Base-by-base conservation (phyloP, 2,888 invertebrate species). In the Sycophila texana region DNA sequence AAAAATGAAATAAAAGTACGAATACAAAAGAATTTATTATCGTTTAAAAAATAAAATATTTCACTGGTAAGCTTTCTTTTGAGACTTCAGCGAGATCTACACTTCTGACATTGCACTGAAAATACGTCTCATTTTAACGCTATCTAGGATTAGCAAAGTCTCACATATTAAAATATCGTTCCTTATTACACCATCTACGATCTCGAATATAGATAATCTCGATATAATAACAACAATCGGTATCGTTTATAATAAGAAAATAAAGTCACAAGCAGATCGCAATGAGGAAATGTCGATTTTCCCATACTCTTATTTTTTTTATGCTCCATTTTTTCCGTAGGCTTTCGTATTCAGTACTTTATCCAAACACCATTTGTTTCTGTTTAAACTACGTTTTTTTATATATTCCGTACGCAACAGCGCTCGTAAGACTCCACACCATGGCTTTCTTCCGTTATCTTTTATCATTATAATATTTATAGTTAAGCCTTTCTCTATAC, bases 121-220 rank as follows among this genome's bases (percentile, higher is more conserved):
- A 83, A 83, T 83, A 83, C 61, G 49, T 79, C 63, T 82, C 68
- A 57, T 67, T 79, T 79, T 73, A 72, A 68, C 68, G 58, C 74
- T 75, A 66, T 81, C 72, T 77, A 80, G 57, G 51, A 77, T 77
- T 80, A 82, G 81, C 82, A 82, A 82, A 80, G 78, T 83, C 68
- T 78, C 79, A 74, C 65, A 82, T 83, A 83, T 77, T 82, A 83
- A 83, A 83, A 83, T 83, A 83, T 82, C 58, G 39, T 79, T 80
- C 79, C 67, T 80, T 74, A 76, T 72, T 74, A 71, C 51, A 66
- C 47, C 53, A 51, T 79, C 77, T 81, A 78, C 66, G 49, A 66
- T 81, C 68, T 82, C 47, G 70, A 73, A 77, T 81, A 83, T 83
- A 82, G 73, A 78, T 82, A 77, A 70, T 79, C 74, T 83, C 75